A percentile compares a stretch with the other conserved stretches of the same genome.
These are phyloP conservation scores for Aix galericulata DNA, from an alignment of 2,113 vertebrate genomes.

Conservation along the genomic window DNA sequence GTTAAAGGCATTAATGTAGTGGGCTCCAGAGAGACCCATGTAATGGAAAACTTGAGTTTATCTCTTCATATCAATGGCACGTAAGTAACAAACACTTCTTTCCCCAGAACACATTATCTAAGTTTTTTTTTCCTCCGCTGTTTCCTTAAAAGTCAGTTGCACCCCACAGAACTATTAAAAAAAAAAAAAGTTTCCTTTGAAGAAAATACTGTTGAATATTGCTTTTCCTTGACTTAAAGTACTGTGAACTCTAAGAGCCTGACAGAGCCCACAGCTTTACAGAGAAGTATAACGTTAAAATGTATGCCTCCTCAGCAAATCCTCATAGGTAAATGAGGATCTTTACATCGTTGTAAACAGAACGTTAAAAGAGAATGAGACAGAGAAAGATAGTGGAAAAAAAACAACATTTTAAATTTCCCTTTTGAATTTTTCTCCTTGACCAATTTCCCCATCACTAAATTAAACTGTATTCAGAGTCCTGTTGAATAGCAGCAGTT, in stretches of 20 bases:
- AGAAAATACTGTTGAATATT: background rate
- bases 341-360: background rate
- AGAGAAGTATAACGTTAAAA: background rate
- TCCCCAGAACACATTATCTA: background rate
- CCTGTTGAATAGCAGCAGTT: background rate
- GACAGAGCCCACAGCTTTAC: background rate
- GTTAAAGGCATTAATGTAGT: conserved; percentile 82
- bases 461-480: background rate
- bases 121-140: background rate
- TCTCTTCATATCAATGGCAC: conserved; percentile 87
- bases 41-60: conserved; percentile 80
- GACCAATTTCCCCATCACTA: background rate
- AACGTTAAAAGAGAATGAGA: background rate
- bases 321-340: background rate
- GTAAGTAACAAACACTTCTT: conserved; percentile 71
- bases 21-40: conserved; percentile 75
- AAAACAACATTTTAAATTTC: background rate
- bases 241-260: background rate
- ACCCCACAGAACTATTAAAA: background rate
- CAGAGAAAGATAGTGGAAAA: background rate
- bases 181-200: background rate
- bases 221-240: background rate
- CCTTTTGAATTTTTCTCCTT: background rate
- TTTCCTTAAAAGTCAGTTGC: background rate
- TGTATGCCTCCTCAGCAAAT: background rate